Conservation (phyloP, 2,113 vertebrate genomes). For the Indicator maculatus region DNA sequence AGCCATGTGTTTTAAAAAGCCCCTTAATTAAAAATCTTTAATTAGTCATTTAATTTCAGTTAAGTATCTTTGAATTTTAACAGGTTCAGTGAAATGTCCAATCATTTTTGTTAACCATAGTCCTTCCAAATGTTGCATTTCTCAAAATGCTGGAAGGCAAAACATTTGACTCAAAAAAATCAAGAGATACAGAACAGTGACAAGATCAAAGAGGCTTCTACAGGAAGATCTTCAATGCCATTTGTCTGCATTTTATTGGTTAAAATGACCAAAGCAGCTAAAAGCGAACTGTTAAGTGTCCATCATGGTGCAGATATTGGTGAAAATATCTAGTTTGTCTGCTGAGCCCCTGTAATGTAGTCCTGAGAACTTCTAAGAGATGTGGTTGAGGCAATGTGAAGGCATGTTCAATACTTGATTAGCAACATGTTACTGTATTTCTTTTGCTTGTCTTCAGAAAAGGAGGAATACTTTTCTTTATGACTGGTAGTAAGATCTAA, state of each 20-base stretch:
- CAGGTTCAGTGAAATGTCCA: background rate
- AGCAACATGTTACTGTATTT: background rate
- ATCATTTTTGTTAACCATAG: rapidly evolving
- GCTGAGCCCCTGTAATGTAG: background rate
- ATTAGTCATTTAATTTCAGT: background rate
- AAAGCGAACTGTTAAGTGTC: background rate
- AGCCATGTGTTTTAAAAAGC: background rate
- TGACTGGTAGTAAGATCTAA: background rate
- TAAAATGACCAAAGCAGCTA: background rate
- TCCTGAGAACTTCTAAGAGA: background rate
- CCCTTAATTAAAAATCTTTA: background rate
- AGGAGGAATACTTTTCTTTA: background rate
- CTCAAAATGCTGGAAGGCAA: background rate
- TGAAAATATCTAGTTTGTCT: background rate
- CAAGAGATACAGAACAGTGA: background rate
- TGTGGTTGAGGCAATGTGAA: background rate
- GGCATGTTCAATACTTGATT: background rate
- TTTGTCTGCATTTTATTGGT: background rate
- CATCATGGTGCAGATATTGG: background rate
- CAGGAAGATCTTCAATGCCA: background rate
- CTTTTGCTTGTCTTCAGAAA: background rate
- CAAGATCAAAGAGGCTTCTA: background rate
- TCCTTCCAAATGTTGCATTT: background rate
- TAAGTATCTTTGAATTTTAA: background rate
- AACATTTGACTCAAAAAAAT: background rate